Percentiles rank a stretch among this genome's conserved stretches.
Evolutionary conservation across 1,140 invertebrate genomes (phyloP).

Genomic region (Drosophila nebulosa): DNA sequence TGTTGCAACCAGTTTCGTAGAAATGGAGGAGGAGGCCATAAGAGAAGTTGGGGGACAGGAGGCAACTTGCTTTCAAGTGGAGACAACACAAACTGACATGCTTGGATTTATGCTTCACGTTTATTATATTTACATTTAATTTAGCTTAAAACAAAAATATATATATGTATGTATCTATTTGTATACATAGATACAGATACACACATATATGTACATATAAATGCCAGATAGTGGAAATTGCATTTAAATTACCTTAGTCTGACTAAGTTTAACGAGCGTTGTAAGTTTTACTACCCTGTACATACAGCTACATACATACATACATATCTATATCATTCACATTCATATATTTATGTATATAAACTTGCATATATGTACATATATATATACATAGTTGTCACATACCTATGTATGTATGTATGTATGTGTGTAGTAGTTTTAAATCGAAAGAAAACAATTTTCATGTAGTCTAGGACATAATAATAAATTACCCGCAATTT

Average conservation of each 20-base stretch:
- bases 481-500: conserved; percentile 79
- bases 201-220: neutral
- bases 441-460: conserved; percentile 80
- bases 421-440: conserved; percentile 17
- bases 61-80: conserved; percentile 40
- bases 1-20: conserved; percentile 74
- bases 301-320: neutral
- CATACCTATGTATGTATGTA: too few species aligned
- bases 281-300: neutral
- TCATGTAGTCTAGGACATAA: conserved; percentile 81
- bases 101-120: conserved; percentile 73
- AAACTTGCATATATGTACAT: neutral
- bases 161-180: neutral
- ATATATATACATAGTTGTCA: too few species aligned
- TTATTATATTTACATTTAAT: conserved; percentile 77
- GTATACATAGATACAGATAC: neutral
- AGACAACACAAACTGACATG: conserved; percentile 59
- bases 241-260: conserved; percentile 45
- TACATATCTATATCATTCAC: neutral
- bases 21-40: conserved; percentile 11
- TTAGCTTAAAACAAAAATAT: conserved; percentile 44
- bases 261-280: neutral
- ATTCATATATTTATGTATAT: neutral
- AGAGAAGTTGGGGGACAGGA: neutral
- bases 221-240: conserved; percentile 18